A percentile compares a stretch with the other conserved stretches of the same genome.
Conservation (phyloP, 1,140 invertebrate species). For the Artemia franciscana region DNA sequence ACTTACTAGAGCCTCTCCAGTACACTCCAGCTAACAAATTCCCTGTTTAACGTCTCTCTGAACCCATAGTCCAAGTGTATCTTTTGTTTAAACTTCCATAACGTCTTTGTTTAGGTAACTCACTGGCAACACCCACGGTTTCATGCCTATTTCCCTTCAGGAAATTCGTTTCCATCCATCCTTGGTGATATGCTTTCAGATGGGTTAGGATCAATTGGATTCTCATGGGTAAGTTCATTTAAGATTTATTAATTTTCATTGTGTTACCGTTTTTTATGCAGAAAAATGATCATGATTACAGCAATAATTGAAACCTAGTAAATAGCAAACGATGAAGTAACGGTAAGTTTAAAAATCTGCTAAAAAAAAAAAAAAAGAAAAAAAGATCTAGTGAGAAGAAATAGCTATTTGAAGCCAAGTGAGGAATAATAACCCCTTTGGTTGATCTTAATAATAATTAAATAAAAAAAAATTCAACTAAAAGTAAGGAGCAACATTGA, state of each 20-base stretch:
- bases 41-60: not conserved
- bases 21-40: not conserved
- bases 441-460: too few relatives aligned
- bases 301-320: too few relatives aligned
- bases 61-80: not conserved
- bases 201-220: slow-evolving; percentile 70
- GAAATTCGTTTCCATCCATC: slow-evolving; percentile 82
- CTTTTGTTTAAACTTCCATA: not conserved
- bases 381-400: too few relatives aligned
- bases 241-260: too few relatives aligned
- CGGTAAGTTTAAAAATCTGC: slow-evolving; percentile 21
- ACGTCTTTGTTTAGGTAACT: slow-evolving; percentile 31
- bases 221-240: slow-evolving; percentile 50
- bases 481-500: too few relatives aligned
- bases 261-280: too few relatives aligned
- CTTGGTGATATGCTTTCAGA: slow-evolving; percentile 89
- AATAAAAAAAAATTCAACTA: too few relatives aligned
- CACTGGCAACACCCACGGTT: slow-evolving; percentile 93
- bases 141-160: slow-evolving; percentile 92
- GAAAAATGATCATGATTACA: too few relatives aligned
- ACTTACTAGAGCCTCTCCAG: not conserved
- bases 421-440: too few relatives aligned
- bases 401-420: too few relatives aligned
- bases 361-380: too few relatives aligned
- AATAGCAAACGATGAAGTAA: too few relatives aligned